phyloP scores from a whole-genome alignment of 2,113 vertebrate genomes.

The Megaceryle maxima region DNA sequence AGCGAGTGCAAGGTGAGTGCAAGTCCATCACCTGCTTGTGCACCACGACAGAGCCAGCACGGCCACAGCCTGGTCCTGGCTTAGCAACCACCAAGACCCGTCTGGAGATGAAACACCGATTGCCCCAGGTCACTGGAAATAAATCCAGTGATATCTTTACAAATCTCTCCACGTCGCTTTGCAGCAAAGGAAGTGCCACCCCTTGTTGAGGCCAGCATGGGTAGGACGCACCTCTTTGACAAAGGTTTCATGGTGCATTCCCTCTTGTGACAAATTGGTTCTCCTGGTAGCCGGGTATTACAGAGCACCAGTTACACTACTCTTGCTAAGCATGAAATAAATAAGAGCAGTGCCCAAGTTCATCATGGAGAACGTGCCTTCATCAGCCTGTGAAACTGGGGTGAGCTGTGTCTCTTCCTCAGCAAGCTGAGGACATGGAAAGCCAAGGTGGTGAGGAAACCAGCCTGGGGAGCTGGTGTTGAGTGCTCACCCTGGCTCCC shows the following conservation, averaged over 20 bases:
- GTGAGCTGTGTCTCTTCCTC: rapidly evolving
- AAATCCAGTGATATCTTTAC: background rate
- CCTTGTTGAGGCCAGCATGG: background rate
- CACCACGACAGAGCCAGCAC: background rate
- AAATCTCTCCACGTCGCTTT: background rate
- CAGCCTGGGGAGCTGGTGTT: background rate
- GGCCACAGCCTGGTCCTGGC: rapidly evolving
- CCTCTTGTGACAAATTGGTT: background rate
- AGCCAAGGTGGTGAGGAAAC: background rate
- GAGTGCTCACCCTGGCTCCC: background rate
- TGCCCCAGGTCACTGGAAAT: background rate
- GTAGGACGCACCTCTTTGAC: background rate
- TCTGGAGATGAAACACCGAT: background rate
- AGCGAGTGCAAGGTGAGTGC: background rate
- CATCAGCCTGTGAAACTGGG: background rate
- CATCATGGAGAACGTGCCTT: rapidly evolving
- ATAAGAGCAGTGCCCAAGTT: background rate
- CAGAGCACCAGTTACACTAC: background rate
- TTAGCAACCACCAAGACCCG: background rate
- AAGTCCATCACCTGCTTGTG: rapidly evolving
- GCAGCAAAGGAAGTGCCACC: background rate
- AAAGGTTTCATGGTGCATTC: background rate
- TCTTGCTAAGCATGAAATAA: background rate
- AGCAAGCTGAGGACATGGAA: background rate
- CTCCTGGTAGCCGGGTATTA: background rate